A percentile compares a stretch with the other conserved stretches of the same genome.
Conservation (phyloP, 2,888 invertebrate species). For the Emmelina monodactyla region DNA sequence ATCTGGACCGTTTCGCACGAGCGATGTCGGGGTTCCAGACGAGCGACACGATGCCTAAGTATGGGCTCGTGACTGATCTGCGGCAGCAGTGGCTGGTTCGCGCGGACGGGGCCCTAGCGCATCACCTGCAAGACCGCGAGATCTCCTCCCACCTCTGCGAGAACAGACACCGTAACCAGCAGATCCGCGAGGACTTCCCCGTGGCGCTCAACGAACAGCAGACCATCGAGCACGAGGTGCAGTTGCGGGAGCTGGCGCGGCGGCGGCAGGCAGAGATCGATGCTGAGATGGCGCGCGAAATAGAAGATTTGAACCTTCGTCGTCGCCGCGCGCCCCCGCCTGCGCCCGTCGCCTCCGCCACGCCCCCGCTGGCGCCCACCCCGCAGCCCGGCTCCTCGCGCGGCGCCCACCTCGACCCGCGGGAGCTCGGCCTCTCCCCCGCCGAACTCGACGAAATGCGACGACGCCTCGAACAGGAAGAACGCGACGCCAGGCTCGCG, state of each 20-base stretch:
- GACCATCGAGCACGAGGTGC: constrained; percentile 46
- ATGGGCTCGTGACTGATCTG: constrained; percentile 53
- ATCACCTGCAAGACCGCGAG: constrained; percentile 55
- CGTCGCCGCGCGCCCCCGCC: constrained; percentile 40
- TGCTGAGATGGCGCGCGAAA: constrained; percentile 52
- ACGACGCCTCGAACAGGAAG: constrained; percentile 48
- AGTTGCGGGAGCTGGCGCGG: constrained; percentile 36
- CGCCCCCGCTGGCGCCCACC: constrained; percentile 18
- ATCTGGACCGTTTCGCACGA: constrained; percentile 23
- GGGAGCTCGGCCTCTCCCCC: constrained; percentile 46
- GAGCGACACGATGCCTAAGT: constrained; percentile 55
- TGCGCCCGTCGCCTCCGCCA: constrained; percentile 22
- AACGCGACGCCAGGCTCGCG: constrained; percentile 47
- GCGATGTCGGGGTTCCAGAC: constrained; percentile 48
- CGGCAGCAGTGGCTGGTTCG: constrained; percentile 59
- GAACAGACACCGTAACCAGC: constrained; percentile 55
- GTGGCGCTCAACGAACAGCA: constrained; percentile 51
- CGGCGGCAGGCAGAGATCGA: constrained; percentile 54
- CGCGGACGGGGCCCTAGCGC: constrained; percentile 53
- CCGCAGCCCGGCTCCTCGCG: constrained; percentile 12
- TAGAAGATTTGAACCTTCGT: constrained; percentile 54
- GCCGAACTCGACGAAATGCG: constrained; percentile 47
- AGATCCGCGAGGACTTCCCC: constrained; percentile 58
- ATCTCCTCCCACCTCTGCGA: constrained; percentile 56
- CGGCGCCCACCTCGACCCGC: constrained; percentile 32